Evolutionary conservation across 2,113 vertebrate species (phyloP).

Genomic region (Capreolus pygargus): DNA sequence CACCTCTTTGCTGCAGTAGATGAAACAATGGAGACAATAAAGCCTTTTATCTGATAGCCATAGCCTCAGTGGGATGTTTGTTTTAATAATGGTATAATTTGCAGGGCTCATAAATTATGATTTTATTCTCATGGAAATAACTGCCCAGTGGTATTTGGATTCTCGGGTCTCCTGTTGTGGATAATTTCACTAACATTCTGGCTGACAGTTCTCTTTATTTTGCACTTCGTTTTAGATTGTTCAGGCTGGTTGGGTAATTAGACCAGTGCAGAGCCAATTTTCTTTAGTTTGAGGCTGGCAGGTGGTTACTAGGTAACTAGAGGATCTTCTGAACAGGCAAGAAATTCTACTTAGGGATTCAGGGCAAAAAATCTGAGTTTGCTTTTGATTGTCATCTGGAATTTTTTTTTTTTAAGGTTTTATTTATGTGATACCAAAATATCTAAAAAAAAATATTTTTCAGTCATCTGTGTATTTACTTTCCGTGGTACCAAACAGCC

Average conservation of each 20-base stretch:
- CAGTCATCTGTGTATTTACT: slow-evolving; percentile 33
- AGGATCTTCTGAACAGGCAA: slow-evolving; percentile 44
- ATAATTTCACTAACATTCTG: slow-evolving; percentile 70
- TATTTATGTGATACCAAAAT: slow-evolving; percentile 17
- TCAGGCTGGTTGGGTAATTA: slow-evolving; percentile 57
- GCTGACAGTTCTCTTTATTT: slow-evolving; percentile 54
- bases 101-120: slow-evolving; percentile 65
- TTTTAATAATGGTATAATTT: slow-evolving; percentile 74
- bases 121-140: slow-evolving; percentile 76
- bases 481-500: background rate
- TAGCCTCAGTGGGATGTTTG: slow-evolving; percentile 72
- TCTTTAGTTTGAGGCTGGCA: slow-evolving; percentile 58
- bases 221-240: slow-evolving; percentile 17
- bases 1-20: slow-evolving; percentile 56
- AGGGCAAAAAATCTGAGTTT: slow-evolving; percentile 30
- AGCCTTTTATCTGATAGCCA: slow-evolving; percentile 65
- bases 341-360: slow-evolving; percentile 52
- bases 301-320: slow-evolving; percentile 69
- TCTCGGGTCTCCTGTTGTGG: slow-evolving; percentile 66
- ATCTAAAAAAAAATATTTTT: slow-evolving; percentile 9
- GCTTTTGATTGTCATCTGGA: slow-evolving; percentile 36
- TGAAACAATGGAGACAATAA: slow-evolving; percentile 65
- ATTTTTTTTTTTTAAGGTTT: background rate
- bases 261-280: slow-evolving; percentile 56
- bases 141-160: slow-evolving; percentile 57